Conservation (phyloP, 2,888 invertebrate genomes). For the Erebia ligea region DNA sequence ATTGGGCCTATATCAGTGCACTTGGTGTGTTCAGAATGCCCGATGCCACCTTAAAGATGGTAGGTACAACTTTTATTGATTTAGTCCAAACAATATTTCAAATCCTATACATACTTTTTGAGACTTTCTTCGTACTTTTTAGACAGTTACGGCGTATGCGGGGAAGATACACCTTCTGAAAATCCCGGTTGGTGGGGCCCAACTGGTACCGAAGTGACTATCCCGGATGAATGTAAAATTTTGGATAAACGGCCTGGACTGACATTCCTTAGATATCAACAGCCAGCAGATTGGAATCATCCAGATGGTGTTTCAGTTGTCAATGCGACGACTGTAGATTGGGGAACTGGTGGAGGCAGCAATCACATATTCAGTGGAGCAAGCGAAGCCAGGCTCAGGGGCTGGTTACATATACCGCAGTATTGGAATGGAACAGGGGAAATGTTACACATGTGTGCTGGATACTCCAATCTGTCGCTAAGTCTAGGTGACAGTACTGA, state of each 20-base stretch:
- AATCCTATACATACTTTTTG: neutral
- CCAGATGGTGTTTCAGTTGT: slow-evolving; percentile 95
- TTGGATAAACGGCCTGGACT: slow-evolving; percentile 93
- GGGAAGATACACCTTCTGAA: slow-evolving; percentile 92
- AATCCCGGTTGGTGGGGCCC: slow-evolving; percentile 96
- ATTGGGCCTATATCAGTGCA: slow-evolving; percentile 90
- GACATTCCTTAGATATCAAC: slow-evolving; percentile 93
- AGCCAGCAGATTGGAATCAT: slow-evolving; percentile 93
- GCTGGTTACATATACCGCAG: slow-evolving; percentile 91
- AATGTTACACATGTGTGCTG: slow-evolving; percentile 89
- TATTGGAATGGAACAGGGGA: slow-evolving; percentile 88
- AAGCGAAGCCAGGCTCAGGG: slow-evolving; percentile 90
- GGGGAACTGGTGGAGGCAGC: slow-evolving; percentile 88
- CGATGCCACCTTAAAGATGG: slow-evolving; percentile 94
- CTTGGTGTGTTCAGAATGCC: slow-evolving; percentile 97
- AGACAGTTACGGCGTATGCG: slow-evolving; percentile 92
- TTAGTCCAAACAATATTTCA: neutral
- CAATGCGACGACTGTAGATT: slow-evolving; percentile 92
- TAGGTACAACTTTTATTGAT: slow-evolving; percentile 56
- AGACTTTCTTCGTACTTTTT: slow-evolving; percentile 35
- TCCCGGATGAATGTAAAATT: slow-evolving; percentile 90
- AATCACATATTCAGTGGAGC: slow-evolving; percentile 87
- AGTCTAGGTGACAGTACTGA: slow-evolving; percentile 76
- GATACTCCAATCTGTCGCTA: slow-evolving; percentile 88
- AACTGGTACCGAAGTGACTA: slow-evolving; percentile 89